phyloP scores from a whole-genome alignment of 2,888 invertebrate species.

The Danaus chrysippus region DNA sequence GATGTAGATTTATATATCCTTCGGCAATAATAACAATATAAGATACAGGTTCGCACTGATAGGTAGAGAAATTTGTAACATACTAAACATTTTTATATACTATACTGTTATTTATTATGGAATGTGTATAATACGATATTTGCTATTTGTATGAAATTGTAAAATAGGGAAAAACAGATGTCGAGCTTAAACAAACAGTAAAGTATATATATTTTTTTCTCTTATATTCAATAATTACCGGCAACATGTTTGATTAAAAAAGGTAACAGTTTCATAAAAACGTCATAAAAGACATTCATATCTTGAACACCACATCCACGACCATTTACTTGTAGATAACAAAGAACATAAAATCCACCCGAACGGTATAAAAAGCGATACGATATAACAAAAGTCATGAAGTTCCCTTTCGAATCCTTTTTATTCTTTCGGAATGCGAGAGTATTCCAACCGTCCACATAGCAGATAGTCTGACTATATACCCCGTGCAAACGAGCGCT shows the following conservation, averaged over 20 bases:
- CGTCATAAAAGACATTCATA: not conserved
- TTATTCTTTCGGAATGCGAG: constrained; percentile 72
- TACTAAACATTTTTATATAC: too few species aligned
- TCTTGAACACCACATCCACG: not conserved
- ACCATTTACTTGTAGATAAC: constrained; percentile 5
- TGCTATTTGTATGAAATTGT: too few species aligned
- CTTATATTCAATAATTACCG: not conserved
- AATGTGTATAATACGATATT: too few species aligned
- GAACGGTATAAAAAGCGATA: constrained; percentile 52
- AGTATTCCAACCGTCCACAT: constrained; percentile 67
- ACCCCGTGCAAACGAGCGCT: constrained; percentile 74
- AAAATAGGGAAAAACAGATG: too few species aligned
- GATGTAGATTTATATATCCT: too few species aligned
- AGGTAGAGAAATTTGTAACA: too few species aligned
- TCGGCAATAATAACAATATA: too few species aligned
- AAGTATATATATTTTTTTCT: too few species aligned
- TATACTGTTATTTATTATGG: too few species aligned
- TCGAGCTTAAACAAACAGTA: too few species aligned
- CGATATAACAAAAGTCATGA: constrained; percentile 71
- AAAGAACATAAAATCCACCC: constrained; percentile 36
- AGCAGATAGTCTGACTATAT: constrained; percentile 66
- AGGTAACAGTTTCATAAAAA: not conserved
- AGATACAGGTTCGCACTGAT: too few species aligned
- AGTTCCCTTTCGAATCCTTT: constrained; percentile 65
- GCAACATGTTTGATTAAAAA: not conserved